These are phyloP conservation scores for Drosophila orosa DNA, from an alignment of 1,140 invertebrate genomes.

Conservation along the genomic window DNA sequence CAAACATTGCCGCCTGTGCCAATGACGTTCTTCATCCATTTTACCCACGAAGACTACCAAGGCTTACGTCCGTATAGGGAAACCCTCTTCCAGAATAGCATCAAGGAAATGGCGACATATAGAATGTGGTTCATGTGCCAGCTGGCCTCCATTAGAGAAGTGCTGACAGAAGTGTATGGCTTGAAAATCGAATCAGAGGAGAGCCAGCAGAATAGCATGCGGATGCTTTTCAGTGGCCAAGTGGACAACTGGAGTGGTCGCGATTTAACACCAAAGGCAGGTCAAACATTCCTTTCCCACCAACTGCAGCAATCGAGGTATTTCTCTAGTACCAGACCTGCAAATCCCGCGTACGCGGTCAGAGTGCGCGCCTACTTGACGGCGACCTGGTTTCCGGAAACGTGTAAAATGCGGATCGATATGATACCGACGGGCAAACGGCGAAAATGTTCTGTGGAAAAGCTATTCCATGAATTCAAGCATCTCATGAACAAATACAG, in stretches of 20 bases:
- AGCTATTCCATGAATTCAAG: constrained; percentile 59
- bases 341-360: constrained; percentile 39
- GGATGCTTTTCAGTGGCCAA: constrained; percentile 49
- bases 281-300: constrained; percentile 51
- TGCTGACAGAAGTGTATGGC: constrained; percentile 54
- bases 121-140: constrained; percentile 58
- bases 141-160: constrained; percentile 57
- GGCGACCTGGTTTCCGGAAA: not conserved
- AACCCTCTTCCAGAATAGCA: not conserved
- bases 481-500: constrained; percentile 56
- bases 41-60: not conserved
- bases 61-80: not conserved
- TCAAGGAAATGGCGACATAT: constrained; percentile 1
- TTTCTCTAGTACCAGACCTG: constrained; percentile 36
- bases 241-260: constrained; percentile 73
- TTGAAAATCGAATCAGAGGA: constrained; percentile 31
- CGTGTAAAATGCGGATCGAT: constrained; percentile 15
- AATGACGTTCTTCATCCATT: not conserved
- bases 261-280: constrained; percentile 23
- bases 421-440: constrained; percentile 8
- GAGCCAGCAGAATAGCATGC: constrained; percentile 25
- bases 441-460: constrained; percentile 45
- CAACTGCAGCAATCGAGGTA: constrained; percentile 59
- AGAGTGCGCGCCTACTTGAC: constrained; percentile 32
- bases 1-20: too few relatives aligned